Evolutionary conservation across 1,140 invertebrate genomes (phyloP), one percentile per base, ranked within the genome.

Genomic region (Phenacoccus solenopsis): DNA sequence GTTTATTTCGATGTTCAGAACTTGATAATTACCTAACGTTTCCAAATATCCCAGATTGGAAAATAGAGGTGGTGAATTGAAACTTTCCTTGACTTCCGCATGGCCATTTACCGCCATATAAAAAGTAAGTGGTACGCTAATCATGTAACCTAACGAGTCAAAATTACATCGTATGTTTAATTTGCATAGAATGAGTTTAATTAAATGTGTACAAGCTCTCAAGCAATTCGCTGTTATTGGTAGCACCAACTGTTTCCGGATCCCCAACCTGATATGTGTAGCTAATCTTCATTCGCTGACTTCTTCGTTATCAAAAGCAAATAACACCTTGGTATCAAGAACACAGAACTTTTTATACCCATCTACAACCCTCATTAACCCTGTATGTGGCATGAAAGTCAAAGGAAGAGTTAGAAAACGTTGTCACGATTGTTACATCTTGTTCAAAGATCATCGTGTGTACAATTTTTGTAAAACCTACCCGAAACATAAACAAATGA

Each of bases 401-500:
- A 84, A 83, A 76, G 84, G 83, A 10, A 73, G 77, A 16, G 75
- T 89, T 22, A 82, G 81, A 73, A 78, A 82, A 64, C 80, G 90
- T 28, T 93, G 90, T 75, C 87, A 86, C 77, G 86, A 87, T 73
- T 93, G 91, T 75, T 89, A 87, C 74, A 83, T 89, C 76, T 84
- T 89, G 13, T 79, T 81, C 49, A 79, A 85, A 69, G 82, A 90
- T 76, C 83, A 87, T 71, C 81, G 88, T 32, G 75, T 85, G 72
- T 89, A 87, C 79, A 84, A 90, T 59, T 84, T 89, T 67, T 93
- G 91, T 75, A 84, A 85, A 73, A 85, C 83, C 22, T 84, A 88
- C 77, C 86, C 87, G 35, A 80, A 89, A 68, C 90, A 93, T 74
- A 93, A 93, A 75, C 89, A 91, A 80, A 87, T 86, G 83, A 78